These are phyloP conservation scores for Leptosomus discolor DNA, from an alignment of 2,113 vertebrate species.

Conservation along the genomic window DNA sequence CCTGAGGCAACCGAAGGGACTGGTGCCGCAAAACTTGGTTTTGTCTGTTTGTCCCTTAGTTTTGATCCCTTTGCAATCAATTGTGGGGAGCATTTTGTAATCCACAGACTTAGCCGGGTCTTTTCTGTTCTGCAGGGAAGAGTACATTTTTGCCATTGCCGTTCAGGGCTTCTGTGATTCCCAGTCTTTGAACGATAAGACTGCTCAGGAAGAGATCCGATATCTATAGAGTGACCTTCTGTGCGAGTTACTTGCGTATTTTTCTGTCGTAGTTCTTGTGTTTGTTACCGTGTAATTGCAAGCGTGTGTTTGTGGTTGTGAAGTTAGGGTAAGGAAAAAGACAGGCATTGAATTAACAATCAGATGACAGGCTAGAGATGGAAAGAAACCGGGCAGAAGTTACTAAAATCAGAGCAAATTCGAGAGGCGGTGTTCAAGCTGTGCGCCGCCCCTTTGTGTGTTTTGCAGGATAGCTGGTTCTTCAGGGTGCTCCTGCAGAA, in stretches of 20 bases:
- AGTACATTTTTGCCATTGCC: neutral
- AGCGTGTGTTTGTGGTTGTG: neutral
- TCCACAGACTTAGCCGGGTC: neutral
- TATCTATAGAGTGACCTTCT: neutral
- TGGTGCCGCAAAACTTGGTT: neutral
- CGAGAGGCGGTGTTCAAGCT: neutral
- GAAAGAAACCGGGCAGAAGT: neutral
- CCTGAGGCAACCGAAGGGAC: neutral
- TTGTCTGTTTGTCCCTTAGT: neutral
- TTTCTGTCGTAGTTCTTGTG: neutral
- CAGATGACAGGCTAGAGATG: neutral
- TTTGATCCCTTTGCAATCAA: neutral
- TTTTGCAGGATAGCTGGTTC: neutral
- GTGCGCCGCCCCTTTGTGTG: fast-evolving
- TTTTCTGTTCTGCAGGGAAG: neutral
- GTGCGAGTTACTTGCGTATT: neutral
- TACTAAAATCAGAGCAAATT: neutral
- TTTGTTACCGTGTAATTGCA: neutral
- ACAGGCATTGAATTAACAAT: neutral
- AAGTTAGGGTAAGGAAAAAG: neutral
- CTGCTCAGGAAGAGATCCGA: neutral
- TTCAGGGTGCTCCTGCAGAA: neutral
- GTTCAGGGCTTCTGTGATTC: neutral
- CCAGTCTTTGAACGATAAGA: neutral
- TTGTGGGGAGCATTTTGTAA: neutral